These are phyloP conservation scores for Campylorhamphus procurvoides DNA, from an alignment of 2,113 vertebrate species.

Conservation along the genomic window DNA sequence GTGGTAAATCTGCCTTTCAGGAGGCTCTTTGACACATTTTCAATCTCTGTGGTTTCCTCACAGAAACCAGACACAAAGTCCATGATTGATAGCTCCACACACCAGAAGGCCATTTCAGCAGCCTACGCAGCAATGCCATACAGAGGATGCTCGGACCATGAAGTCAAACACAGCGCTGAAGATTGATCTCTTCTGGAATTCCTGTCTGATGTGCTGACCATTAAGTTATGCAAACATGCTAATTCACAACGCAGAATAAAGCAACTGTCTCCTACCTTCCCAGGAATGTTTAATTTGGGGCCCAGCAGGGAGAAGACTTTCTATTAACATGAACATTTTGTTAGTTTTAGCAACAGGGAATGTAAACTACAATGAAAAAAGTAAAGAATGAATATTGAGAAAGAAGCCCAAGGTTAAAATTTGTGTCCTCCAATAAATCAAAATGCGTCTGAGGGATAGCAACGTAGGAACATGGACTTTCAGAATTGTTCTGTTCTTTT, in stretches of 20 bases:
- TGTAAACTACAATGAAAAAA: constrained; percentile 52
- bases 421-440: constrained; percentile 11
- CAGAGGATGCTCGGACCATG: neutral
- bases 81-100: neutral
- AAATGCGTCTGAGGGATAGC: neutral
- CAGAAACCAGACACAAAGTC: constrained; percentile 17
- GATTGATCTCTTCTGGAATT: constrained; percentile 52
- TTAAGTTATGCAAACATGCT: constrained; percentile 68
- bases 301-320: constrained; percentile 39
- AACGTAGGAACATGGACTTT: neutral
- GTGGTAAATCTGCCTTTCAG: constrained; percentile 6
- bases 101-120: neutral
- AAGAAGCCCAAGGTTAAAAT: constrained; percentile 46
- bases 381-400: constrained; percentile 30
- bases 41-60: constrained; percentile 44
- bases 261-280: constrained; percentile 44
- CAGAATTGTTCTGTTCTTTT: neutral
- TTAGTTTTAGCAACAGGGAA: constrained; percentile 53
- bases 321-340: constrained; percentile 39
- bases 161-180: neutral
- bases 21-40: neutral
- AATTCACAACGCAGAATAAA: constrained; percentile 17
- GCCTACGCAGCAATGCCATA: neutral
- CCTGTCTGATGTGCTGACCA: constrained; percentile 34
- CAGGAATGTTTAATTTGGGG: constrained; percentile 54